Percentiles rank a stretch among this genome's conserved stretches.
Conservation (phyloP, 2,797 vertebrate genomes). For the Mus spretus region DNA sequence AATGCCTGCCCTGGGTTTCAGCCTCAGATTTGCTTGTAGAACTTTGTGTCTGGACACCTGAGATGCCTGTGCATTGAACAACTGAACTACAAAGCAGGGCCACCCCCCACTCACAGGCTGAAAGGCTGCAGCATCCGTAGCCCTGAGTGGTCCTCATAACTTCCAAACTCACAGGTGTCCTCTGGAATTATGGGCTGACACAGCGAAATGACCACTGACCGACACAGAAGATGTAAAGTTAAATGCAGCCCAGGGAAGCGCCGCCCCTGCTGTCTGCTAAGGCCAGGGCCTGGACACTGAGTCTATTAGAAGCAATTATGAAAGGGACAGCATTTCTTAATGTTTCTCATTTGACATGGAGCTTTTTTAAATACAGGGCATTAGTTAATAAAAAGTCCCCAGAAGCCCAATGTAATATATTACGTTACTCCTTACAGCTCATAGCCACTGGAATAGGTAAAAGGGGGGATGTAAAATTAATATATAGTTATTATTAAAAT, state of each 20-base stretch:
- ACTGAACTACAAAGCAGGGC: neutral
- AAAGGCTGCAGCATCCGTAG: neutral
- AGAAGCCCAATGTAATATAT: constrained; percentile 84
- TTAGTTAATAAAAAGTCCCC: constrained; percentile 86
- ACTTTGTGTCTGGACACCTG: neutral
- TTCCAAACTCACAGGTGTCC: neutral
- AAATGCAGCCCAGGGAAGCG: constrained; percentile 75
- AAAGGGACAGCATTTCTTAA: constrained; percentile 76
- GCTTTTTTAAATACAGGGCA: constrained; percentile 84
- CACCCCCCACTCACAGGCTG: neutral
- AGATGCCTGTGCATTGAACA: neutral
- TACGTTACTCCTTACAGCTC: constrained; percentile 81
- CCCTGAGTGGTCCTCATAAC: neutral
- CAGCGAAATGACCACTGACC: constrained; percentile 53
- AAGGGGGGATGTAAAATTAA: constrained; percentile 84
- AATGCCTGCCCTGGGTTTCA: neutral
- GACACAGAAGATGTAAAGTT: constrained; percentile 79
- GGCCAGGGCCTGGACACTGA: constrained; percentile 77
- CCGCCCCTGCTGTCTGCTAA: constrained; percentile 62
- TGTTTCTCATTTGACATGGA: constrained; percentile 85
- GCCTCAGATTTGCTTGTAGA: too few relatives aligned
- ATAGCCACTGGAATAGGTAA: constrained; percentile 80
- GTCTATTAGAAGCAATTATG: constrained; percentile 85
- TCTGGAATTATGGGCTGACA: constrained; percentile 7
- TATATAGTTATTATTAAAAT: constrained; percentile 87